Evolutionary conservation across 2,113 vertebrate genomes (phyloP), one percentile per base, ranked within the genome.

Genomic region (Hucho hucho): DNA sequence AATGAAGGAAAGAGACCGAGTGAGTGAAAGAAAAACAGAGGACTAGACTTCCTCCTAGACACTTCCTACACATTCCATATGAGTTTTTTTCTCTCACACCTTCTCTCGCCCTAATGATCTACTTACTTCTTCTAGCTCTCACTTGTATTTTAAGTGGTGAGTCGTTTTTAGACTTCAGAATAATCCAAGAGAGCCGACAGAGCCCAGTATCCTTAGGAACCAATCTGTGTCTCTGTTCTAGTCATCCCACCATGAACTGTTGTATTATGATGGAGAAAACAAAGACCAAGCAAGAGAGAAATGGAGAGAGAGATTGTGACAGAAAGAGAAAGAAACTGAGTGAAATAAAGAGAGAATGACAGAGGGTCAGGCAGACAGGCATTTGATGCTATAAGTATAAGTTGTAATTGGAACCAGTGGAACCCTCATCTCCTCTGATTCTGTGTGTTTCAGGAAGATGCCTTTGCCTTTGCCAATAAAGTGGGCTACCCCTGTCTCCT

Each of bases 401-500:
- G n/a, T 22, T 61, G 58, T 61, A n/a, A 61, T 61, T 24, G n/a
- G n/a, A 61, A n/a, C n/a, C 58, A n/a, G 24, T 6, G 22, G 37
- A 9, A n/a, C n/a, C 64, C 26, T 56, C 22, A 28, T 72, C 9
- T 32, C n/a, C 14, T 13, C 65, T 6, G 28, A 13, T 13, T 65
- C 6, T 74, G 43, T 74, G 9, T 49, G n/a, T 82, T 88, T 83
- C 91, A 99, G 97, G 95, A 93, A 74, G 96, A 98, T 28, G 96
- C 97, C 2, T 82, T 96, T 86, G 80, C 94, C 47, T 98, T 99
- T 77, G 95, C 96, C 56, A 90, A 89, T 46, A 90, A 93, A 65
- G 95, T 97, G 84, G 91, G 94, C 53, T 98, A 97, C 64, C 97
- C 97, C 0, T 99, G 97, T 77, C 93, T 98, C 74, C 89, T 98